Evolutionary conservation across 2,113 vertebrate genomes (phyloP).

Genomic region (Hassar affinis): DNA sequence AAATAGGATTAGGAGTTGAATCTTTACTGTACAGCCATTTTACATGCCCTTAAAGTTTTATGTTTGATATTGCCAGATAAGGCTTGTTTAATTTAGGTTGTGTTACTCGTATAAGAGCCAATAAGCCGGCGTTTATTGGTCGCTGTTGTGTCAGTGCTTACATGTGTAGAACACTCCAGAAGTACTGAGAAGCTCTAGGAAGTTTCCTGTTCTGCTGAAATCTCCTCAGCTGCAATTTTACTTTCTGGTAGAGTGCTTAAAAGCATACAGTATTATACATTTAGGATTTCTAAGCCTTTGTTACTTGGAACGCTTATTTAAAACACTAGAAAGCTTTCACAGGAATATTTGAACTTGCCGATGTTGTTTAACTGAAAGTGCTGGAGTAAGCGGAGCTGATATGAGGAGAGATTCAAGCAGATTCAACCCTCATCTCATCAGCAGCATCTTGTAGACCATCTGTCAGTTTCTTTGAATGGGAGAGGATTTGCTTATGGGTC

Average conservation of each 20-base stretch:
- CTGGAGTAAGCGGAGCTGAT: background rate
- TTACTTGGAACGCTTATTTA: background rate
- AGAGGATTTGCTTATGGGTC: conserved; percentile 1
- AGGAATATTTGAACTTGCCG: too few species aligned
- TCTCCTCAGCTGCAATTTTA: background rate
- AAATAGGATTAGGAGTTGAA: background rate
- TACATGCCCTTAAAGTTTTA: background rate
- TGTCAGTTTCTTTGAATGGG: background rate
- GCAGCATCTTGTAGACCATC: conserved; percentile 11
- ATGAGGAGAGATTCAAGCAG: background rate
- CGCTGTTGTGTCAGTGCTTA: conserved; percentile 1
- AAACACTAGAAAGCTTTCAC: background rate
- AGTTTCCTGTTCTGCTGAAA: background rate
- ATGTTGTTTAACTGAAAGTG: background rate
- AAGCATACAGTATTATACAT: background rate
- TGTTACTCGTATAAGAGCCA: background rate
- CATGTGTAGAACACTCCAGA: conserved; percentile 27
- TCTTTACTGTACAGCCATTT: background rate
- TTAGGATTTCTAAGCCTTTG: background rate
- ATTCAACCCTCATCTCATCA: too few species aligned
- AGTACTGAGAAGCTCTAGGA: background rate
- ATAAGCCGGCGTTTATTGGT: background rate
- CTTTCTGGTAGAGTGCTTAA: background rate
- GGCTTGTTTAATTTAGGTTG: background rate
- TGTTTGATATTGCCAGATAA: background rate